These are phyloP conservation scores for Microcebus tavaratra DNA, from an alignment of 2,113 vertebrate species.

Conservation along the genomic window DNA sequence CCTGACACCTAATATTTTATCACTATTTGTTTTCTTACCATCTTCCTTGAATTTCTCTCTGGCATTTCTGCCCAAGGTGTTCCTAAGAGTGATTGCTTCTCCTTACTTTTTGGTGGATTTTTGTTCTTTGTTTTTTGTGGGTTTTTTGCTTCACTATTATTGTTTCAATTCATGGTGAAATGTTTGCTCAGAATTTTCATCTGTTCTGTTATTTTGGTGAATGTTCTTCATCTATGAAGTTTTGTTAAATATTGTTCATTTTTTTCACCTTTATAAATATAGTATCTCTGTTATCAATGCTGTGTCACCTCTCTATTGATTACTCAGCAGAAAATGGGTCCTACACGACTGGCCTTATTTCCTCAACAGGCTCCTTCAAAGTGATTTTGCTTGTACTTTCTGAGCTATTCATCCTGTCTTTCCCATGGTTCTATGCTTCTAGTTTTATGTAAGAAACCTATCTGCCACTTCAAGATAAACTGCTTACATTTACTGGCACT, in stretches of 20 bases:
- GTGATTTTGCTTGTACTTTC: not conserved
- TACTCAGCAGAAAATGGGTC: not conserved
- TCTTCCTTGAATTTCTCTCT: not conserved
- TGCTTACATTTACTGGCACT: not conserved
- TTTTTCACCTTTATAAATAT: not conserved
- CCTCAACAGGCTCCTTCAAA: not conserved
- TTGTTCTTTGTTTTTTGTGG: not conserved
- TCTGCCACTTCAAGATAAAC: not conserved
- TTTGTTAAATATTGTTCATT: not conserved
- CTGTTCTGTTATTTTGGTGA: slow-evolving; percentile 15
- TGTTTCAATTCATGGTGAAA: not conserved
- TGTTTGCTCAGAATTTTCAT: not conserved
- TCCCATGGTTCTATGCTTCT: not conserved
- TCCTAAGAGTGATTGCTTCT: not conserved
- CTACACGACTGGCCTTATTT: not conserved
- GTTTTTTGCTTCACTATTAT: too few relatives aligned
- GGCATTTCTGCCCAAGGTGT: not conserved
- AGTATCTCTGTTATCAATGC: not conserved
- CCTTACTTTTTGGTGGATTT: not conserved
- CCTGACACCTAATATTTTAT: not conserved
- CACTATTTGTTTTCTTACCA: not conserved
- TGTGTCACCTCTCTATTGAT: not conserved
- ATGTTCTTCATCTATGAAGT: not conserved
- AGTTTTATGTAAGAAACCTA: not conserved
- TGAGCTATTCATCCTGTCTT: not conserved